Base-by-base conservation (phyloP, 92 coral and sea anemone genomes). In the Pocillopora grandis region DNA sequence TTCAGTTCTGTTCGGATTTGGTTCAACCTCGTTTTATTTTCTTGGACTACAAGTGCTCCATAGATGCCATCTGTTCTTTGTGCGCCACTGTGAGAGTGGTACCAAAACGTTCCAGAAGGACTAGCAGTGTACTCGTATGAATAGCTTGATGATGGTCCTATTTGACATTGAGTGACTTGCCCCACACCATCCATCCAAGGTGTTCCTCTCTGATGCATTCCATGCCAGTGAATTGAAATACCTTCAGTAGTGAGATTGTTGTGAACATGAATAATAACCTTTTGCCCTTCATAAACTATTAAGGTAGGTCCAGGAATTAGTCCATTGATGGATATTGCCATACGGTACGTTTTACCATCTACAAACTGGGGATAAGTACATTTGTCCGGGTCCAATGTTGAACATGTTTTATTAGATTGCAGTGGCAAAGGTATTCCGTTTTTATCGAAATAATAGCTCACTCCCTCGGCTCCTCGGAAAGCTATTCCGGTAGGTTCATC, bases 161-260 rank as follows among this genome's bases (percentile, higher is more conserved):
- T 86, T 15, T 86, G 90, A 84, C 96, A 93, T 55, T 93, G 96
- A n/a, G 93, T 88, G 48, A 93, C 90, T 74, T 79, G 81, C 17
- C 90, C 87, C 16, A 93, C 96, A 3, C 94, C 96, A 69, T 93
- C 96, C 93, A 90, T 88, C 96, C 96, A 93, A 15, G 94, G 92
- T 72, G 81, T 88, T 62, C 82, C 86, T 14, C 77, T 77, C 93
- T 91, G 90, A 62, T 90, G 92, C 60, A 92, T 72, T 1, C 95
- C 95, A 71, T 92, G 95, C 95, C 92, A 89, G 78, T 92, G 92
- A 49, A 90, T 90, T 9, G 94, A 77, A 3, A 84, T 78, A 5
- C 86, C 92, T 48, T 88, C 89, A 58, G 80, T 76, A 15, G 80
- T 77, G 52, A 93, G 69, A 21, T 78, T 55, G 57, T 90, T 93